Evolutionary conservation across 2,113 vertebrate species (phyloP), one percentile per base, ranked within the genome.

Genomic region (Ictalurus furcatus): DNA sequence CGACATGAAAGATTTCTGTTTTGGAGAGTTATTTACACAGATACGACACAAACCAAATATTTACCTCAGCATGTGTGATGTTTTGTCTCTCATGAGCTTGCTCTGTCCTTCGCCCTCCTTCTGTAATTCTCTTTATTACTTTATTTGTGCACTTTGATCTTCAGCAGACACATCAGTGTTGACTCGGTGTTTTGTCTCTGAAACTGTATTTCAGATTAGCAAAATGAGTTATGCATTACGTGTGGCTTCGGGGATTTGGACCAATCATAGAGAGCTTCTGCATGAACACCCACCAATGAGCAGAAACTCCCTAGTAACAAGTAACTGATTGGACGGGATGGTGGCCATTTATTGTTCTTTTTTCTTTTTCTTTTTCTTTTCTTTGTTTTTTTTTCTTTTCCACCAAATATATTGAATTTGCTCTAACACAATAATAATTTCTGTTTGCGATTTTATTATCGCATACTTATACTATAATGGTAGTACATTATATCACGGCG

Each of bases 111-210:
- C 16, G 19, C 52, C 80, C 54, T 84, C 21, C 21, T 1, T 76
- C 37, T 44, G 74, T 12, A 2, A 12, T 12, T 21, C 37, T 5
- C 16, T 56, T 56, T 81, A 34, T 81, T 19, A 34, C n/a, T 21
- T 82, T 5, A 21, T 59, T 59, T n/a, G 12, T 80, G 48, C 78
- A 80, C 78, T 80, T 80, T 80, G 17, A 82, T 34, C 80, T 82
- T 34, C 8, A 9, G 79, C n/a, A 81, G 54, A 23, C 67, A 69
- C 67, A 16, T 30, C 67, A 30, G n/a, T 13, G 0, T 17, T 34
- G 13, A 30, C 7, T 16, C 0, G 5, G 67, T 71, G 44, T 48
- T 48, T 34, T 5, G 11, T 6, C n/a, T 71, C n/a, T 34, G 67
- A 71, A 63, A 9, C 23, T 25, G 67, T 4, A 16, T 2, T 2